Base-by-base conservation (phyloP, 2,113 vertebrate species). In the Entomyzon cyanotis region DNA sequence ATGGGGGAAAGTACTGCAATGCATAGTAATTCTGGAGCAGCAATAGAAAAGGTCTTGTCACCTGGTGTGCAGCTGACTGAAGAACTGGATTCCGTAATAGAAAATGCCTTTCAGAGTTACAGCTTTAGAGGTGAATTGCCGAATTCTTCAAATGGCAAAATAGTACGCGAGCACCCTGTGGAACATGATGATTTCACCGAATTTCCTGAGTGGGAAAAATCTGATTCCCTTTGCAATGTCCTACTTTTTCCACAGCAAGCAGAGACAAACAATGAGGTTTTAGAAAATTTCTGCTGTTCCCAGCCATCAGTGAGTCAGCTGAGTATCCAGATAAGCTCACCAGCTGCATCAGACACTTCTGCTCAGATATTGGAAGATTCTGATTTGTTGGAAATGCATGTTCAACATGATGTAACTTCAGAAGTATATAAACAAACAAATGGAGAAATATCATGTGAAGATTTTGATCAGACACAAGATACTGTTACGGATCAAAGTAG, bases 81-180 rank as follows among this genome's bases (percentile, higher is more conserved):
- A 85, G 98, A 99, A 73, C 92, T 99, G 88, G 98, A 99, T 96
- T 95, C 97, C 37, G 97, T 99, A 49, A 94, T 98, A 85, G 98
- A 99, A 89, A 97, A 97, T 86, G 98, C 98, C 92, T 97, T 99
- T 77, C 97, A 98, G 87, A 97, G 74, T 58, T 93, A 70, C 82
- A 83, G 50, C 59, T 84, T 74, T n/a, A 74, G 69, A 49, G 80
- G 73, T 31, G 78, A 95, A 88, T 88, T 97, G 52, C 91, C 95
- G 62, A 42, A 93, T 94, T 93, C 93, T 95, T 65, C 87, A 93
- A 85, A 92, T 89, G 90, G 95, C 82, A 93, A 95, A 87, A 90
- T 50, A 27, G 37, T 60, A n/a, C 12, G 22, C 30, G 78, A 85
- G 24, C 52, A 84, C 46, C 87, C 88, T 89, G 49, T 95, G 80